Conservation (phyloP, 2,888 invertebrate species). For the Anticlea derivata region DNA sequence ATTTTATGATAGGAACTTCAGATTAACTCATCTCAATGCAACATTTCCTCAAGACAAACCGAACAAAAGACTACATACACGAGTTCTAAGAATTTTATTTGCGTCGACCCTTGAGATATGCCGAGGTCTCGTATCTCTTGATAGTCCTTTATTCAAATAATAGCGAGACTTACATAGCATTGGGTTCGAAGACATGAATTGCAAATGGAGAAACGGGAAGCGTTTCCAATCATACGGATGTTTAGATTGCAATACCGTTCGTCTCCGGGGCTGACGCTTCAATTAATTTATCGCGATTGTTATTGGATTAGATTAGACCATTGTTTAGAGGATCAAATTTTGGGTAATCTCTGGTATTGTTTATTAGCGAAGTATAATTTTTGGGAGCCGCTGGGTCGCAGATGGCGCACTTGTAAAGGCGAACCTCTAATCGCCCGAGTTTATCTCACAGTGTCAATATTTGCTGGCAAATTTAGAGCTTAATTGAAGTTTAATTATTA, state of each 20-base stretch:
- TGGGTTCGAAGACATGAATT: constrained; percentile 57
- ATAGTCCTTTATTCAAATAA: constrained; percentile 39
- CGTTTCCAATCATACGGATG: constrained; percentile 62
- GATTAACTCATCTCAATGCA: constrained; percentile 21
- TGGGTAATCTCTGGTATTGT: constrained; percentile 17
- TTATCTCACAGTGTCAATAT: constrained; percentile 20
- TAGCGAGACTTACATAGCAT: constrained; percentile 35
- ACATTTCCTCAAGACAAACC: constrained; percentile 17
- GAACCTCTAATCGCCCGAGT: constrained; percentile 4
- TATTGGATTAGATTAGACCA: constrained; percentile 37
- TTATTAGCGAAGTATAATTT: constrained; percentile 19
- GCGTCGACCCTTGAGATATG: constrained; percentile 34
- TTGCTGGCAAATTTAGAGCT: constrained; percentile 4
- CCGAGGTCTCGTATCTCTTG: constrained; percentile 37
- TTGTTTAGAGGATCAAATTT: constrained; percentile 19
- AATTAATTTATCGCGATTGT: constrained; percentile 54
- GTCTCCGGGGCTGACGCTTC: constrained; percentile 54
- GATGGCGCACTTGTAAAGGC: constrained; percentile 12
- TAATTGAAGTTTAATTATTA: constrained; percentile 11
- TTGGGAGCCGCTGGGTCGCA: constrained; percentile 7
- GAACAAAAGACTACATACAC: constrained; percentile 21
- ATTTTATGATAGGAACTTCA: constrained; percentile 6
- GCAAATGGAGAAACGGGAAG: constrained; percentile 60
- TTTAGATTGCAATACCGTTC: constrained; percentile 58
- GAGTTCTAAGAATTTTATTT: constrained; percentile 30